These are phyloP conservation scores for Atlantisia rogersi DNA, from an alignment of 2,113 vertebrate species.

Conservation along the genomic window DNA sequence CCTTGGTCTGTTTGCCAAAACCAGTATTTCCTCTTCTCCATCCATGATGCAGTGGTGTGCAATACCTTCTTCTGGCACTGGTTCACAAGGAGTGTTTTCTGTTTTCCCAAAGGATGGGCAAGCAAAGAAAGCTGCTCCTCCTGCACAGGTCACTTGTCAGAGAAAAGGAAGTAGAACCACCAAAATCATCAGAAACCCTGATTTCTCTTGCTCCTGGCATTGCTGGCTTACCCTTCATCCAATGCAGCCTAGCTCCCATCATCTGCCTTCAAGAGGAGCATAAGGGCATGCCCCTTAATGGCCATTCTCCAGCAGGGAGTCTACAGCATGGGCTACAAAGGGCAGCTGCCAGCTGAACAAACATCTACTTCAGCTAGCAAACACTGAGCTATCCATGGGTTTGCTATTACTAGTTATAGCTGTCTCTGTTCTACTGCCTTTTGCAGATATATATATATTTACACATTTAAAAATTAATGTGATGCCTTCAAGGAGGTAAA, in stretches of 20 bases:
- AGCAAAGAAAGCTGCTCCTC: not conserved
- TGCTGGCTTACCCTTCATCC: not conserved
- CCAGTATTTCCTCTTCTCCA: not conserved
- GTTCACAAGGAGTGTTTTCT: not conserved
- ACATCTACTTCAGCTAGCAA: not conserved
- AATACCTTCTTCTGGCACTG: not conserved
- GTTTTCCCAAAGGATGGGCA: not conserved
- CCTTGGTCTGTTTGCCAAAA: not conserved
- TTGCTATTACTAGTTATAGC: not conserved
- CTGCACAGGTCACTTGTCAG: not conserved
- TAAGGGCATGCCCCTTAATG: not conserved
- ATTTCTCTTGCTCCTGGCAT: not conserved
- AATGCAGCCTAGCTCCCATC: not conserved
- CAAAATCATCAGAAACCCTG: not conserved
- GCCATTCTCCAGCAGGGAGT: not conserved
- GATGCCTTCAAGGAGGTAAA: not conserved
- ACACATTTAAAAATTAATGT: not conserved
- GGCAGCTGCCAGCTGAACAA: not conserved
- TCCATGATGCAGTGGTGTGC: not conserved
- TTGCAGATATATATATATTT: not conserved
- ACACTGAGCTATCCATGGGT: not conserved
- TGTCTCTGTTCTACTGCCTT: not conserved
- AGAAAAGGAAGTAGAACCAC: not conserved
- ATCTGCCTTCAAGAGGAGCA: not conserved
- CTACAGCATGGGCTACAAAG: not conserved